These are phyloP conservation scores for Orthosia incerta DNA, from an alignment of 2,888 invertebrate species.

Conservation along the genomic window DNA sequence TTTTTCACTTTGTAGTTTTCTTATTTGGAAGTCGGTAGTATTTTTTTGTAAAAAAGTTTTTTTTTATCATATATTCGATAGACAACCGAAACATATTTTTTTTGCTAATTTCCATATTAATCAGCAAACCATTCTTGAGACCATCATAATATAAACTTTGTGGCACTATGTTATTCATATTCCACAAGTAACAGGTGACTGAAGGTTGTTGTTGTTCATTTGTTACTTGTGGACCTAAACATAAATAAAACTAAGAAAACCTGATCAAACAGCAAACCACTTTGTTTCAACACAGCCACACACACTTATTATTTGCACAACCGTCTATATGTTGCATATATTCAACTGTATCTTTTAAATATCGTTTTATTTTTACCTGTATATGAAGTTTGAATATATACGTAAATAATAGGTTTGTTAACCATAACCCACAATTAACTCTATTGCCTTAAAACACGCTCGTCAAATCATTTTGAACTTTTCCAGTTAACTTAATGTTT, in stretches of 20 bases:
- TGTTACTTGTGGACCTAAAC: slow-evolving; percentile 9
- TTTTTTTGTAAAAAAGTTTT: too few relatives aligned
- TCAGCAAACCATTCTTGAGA: background rate
- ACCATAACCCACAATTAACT: slow-evolving; percentile 18
- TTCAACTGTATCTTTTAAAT: background rate
- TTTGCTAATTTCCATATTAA: too few relatives aligned
- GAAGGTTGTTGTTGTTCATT: slow-evolving; percentile 1
- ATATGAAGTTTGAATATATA: background rate
- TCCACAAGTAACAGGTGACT: slow-evolving; percentile 20
- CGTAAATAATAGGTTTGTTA: slow-evolving; percentile 14
- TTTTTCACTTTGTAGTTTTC: too few relatives aligned
- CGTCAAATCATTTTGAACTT: slow-evolving; percentile 28
- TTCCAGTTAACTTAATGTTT: slow-evolving; percentile 38
- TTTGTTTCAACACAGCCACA: slow-evolving; percentile 7
- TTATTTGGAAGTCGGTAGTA: too few relatives aligned
- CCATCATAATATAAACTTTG: background rate
- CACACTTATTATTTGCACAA: slow-evolving; percentile 29
- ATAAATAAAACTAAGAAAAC: slow-evolving; percentile 31
- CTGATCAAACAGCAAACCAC: slow-evolving; percentile 39
- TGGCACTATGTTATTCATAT: slow-evolving; percentile 14
- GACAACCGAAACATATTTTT: too few relatives aligned
- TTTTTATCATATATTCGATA: background rate
- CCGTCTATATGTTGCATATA: slow-evolving; percentile 2
- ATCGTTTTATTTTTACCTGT: background rate
- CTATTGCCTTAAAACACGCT: slow-evolving; percentile 26